Conservation (phyloP, 2,888 invertebrate species). For the Chrysomela aeneicollis region DNA sequence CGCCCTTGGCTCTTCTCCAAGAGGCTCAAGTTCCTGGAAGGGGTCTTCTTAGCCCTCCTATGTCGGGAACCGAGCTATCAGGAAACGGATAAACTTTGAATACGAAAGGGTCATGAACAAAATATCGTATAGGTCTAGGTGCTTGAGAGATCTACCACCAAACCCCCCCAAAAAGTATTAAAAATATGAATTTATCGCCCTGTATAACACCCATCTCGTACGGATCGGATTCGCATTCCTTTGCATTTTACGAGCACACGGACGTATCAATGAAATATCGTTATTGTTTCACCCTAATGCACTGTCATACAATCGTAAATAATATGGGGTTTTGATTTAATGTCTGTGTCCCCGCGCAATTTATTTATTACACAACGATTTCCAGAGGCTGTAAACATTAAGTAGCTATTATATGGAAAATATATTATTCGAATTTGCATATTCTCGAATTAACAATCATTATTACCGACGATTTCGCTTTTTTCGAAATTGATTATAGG, state of each 20-base stretch:
- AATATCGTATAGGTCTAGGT: too few species aligned
- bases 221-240: neutral
- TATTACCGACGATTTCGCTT: neutral
- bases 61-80: too few species aligned
- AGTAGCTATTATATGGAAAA: slow-evolving; percentile 56
- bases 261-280: slow-evolving; percentile 39
- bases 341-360: slow-evolving; percentile 56
- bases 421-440: neutral
- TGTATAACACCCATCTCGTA: neutral
- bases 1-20: too few species aligned
- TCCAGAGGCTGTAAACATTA: slow-evolving; percentile 58
- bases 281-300: slow-evolving; percentile 53
- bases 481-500: neutral
- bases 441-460: slow-evolving; percentile 2
- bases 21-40: too few species aligned
- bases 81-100: too few species aligned
- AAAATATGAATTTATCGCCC: too few species aligned
- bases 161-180: too few species aligned
- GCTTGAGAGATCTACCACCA: too few species aligned
- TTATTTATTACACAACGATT: slow-evolving; percentile 54
- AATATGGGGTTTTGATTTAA: slow-evolving; percentile 56
- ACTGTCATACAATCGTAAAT: slow-evolving; percentile 54
- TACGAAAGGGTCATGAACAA: too few species aligned
- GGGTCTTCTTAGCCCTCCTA: too few species aligned
- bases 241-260: slow-evolving; percentile 9